Percentiles rank a stretch among this genome's conserved stretches.
These are phyloP conservation scores for Tylochromis polylepis DNA, from an alignment of 2,113 vertebrate species.

Conservation along the genomic window DNA sequence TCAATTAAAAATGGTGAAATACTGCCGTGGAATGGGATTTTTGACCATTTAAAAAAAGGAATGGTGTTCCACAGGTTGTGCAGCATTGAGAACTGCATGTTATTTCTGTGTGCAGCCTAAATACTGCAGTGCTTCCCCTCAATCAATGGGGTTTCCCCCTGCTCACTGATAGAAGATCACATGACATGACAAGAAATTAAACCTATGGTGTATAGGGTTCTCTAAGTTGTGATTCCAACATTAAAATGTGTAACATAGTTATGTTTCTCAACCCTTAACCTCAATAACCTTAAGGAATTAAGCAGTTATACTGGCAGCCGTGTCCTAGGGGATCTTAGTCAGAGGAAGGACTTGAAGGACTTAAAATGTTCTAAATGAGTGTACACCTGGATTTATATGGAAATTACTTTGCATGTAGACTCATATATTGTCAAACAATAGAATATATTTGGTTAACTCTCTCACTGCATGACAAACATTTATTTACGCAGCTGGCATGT, in stretches of 20 bases:
- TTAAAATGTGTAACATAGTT: neutral
- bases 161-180: constrained; percentile 24
- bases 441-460: neutral
- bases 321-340: neutral
- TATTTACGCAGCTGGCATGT: neutral
- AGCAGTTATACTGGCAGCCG: neutral
- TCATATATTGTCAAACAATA: neutral
- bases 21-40: neutral
- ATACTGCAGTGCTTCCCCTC: constrained; percentile 54
- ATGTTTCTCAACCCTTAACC: neutral
- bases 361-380: neutral
- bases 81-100: neutral
- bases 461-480: neutral
- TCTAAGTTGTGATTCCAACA: neutral
- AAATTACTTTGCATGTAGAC: neutral
- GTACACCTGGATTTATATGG: neutral
- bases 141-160: constrained; percentile 49
- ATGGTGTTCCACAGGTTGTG: constrained; percentile 22
- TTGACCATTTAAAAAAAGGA: neutral
- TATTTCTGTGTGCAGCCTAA: neutral
- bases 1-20: neutral
- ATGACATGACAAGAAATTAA: constrained; percentile 24
- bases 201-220: neutral
- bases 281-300: neutral
- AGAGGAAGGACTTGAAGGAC: neutral